Percentiles rank a stretch among this genome's conserved stretches.
These are phyloP conservation scores for Lordiphosa mommai DNA, from an alignment of 1,140 invertebrate genomes.

Conservation along the genomic window DNA sequence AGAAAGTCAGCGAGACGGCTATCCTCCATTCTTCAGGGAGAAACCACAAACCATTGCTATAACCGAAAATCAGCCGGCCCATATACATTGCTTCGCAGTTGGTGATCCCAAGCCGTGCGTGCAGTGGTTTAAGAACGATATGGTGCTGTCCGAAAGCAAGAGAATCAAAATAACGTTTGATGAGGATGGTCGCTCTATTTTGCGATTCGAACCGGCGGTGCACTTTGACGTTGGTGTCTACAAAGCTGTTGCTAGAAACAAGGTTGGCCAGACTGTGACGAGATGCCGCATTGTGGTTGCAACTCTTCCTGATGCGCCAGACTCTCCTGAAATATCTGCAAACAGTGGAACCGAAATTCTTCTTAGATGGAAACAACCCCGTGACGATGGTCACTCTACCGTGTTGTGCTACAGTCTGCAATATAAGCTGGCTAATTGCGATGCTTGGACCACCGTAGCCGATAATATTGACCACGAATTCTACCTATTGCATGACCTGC, in stretches of 20 bases:
- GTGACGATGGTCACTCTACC: slow-evolving; percentile 90
- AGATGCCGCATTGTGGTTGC: slow-evolving; percentile 87
- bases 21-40: slow-evolving; percentile 90
- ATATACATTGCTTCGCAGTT: slow-evolving; percentile 91
- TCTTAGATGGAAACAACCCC: slow-evolving; percentile 93
- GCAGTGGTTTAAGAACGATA: slow-evolving; percentile 98
- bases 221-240: slow-evolving; percentile 94
- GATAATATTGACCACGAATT: slow-evolving; percentile 97
- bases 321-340: slow-evolving; percentile 91
- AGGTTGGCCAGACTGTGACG: slow-evolving; percentile 88
- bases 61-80: slow-evolving; percentile 87
- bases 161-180: slow-evolving; percentile 88
- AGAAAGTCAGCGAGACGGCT: slow-evolving; percentile 88
- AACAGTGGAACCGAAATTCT: slow-evolving; percentile 92
- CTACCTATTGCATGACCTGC: slow-evolving; percentile 89
- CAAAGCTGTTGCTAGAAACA: slow-evolving; percentile 96
- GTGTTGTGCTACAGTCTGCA: slow-evolving; percentile 93
- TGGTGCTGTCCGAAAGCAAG: slow-evolving; percentile 89
- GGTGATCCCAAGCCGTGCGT: slow-evolving; percentile 93
- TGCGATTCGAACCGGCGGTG: slow-evolving; percentile 87
- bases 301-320: slow-evolving; percentile 89
- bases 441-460: slow-evolving; percentile 92
- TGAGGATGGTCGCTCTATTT: slow-evolving; percentile 88
- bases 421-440: slow-evolving; percentile 86
- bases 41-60: slow-evolving; percentile 90